Evolutionary conservation across 1,140 invertebrate species (phyloP), one percentile per base, ranked within the genome.

Genomic region (Megathymus violae): DNA sequence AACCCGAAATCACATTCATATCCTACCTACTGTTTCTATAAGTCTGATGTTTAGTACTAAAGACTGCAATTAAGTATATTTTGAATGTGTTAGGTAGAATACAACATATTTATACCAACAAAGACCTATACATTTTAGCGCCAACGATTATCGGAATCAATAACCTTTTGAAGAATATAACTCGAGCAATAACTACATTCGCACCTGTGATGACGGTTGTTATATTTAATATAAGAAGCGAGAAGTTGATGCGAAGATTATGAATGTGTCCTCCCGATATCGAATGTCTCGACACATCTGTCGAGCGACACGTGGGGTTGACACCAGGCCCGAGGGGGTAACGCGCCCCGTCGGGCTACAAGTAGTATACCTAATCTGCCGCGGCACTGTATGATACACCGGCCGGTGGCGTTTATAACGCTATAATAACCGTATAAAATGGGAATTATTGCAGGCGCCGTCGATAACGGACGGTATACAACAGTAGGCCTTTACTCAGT

Each of bases 341-440:
- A 56, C 64, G 36, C 41, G 56, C 71, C 68, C 71, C 65, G 64
- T 81, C 70, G 75, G 71, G 76, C 79, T 75, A 76, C 69, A 74
- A 78, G 78, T 80, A 81, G 85, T 82, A 84, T 89, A n/a, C n/a
- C n/a, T n/a, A 88, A 86, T 84, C 82, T 86, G 82, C 80, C 78
- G 71, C 72, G 76, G 81, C 77, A 89, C 77, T 89, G 85, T 87
- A 89, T 88, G 83, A 87, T 88, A 88, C 85, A 88, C 82, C 82
- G 87, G 80, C 85, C 86, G 85, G 82, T 89, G 89, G 78, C 82
- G 74, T 89, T 90, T 89, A 89, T 87, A 82, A 80, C 67, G 78
- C 82, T 87, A 90, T 90, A 90, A 90, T 91, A 89, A 89, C 88
- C 85, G 74, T 89, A 91, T 91, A 89, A 91, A 91, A 91, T 80